Conservation (phyloP, 2,113 vertebrate species). For the Pristiophorus japonicus region DNA sequence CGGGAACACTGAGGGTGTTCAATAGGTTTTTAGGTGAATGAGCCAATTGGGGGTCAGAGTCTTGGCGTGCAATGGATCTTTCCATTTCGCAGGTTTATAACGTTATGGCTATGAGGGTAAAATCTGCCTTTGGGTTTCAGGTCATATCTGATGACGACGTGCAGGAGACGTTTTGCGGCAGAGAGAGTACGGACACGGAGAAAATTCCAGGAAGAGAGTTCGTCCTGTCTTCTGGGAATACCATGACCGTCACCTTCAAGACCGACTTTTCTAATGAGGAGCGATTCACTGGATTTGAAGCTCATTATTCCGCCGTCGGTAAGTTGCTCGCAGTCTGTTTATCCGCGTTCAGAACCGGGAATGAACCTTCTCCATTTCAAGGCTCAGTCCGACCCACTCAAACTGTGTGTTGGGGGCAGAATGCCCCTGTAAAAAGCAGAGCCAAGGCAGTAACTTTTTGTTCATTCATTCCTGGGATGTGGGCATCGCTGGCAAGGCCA, state of each 20-base stretch:
- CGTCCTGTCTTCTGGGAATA: conserved; percentile 65
- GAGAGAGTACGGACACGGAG: conserved; percentile 79
- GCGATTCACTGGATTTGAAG: conserved; percentile 77
- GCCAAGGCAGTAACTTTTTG: too few species aligned
- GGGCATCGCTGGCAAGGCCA: too few species aligned
- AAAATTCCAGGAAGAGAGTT: conserved; percentile 65
- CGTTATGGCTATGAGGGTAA: not conserved
- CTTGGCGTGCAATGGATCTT: too few species aligned
- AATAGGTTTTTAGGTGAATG: not conserved
- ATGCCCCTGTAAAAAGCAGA: too few species aligned
- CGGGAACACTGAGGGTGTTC: not conserved
- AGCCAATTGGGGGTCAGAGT: not conserved
- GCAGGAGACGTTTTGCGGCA: conserved; percentile 78
- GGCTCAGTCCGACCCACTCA: not conserved
- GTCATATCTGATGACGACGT: conserved; percentile 73
- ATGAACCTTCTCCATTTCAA: not conserved
- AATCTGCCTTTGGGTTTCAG: conserved; percentile 48
- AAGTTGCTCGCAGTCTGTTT: conserved; percentile 45
- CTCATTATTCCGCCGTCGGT: conserved; percentile 84
- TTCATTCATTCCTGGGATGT: too few species aligned
- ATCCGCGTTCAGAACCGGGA: not conserved
- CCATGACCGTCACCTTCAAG: conserved; percentile 70
- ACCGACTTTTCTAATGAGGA: conserved; percentile 95
- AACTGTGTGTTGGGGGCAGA: not conserved
- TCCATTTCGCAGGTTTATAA: not conserved